A percentile compares a stretch with the other conserved stretches of the same genome.
Evolutionary conservation across 2,888 invertebrate species (phyloP).

Genomic region (Magallana nippona): DNA sequence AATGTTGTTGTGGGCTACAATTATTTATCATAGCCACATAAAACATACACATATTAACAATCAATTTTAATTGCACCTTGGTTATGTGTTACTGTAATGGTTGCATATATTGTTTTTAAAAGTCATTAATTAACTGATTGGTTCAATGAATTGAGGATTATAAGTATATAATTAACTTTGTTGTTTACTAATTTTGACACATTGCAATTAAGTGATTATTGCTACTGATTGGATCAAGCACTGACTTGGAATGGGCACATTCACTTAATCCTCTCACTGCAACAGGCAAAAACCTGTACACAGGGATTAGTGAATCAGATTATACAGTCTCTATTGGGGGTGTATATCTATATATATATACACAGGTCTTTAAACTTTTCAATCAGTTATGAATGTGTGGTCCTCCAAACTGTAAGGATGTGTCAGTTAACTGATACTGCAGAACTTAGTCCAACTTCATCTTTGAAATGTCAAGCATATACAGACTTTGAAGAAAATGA

Average conservation of each 20-base stretch:
- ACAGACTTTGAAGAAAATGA: slow-evolving; percentile 35
- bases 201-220: slow-evolving; percentile 36
- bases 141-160: slow-evolving; percentile 7
- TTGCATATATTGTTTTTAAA: too few relatives aligned
- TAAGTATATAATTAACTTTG: slow-evolving; percentile 40
- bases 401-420: background rate
- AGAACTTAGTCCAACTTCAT: background rate
- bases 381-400: slow-evolving; percentile 13
- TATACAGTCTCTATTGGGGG: background rate
- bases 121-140: too few relatives aligned
- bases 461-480: background rate
- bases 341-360: slow-evolving; percentile 2
- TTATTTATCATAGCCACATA: background rate
- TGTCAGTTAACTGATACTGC: slow-evolving; percentile 7
- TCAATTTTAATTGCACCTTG: too few relatives aligned
- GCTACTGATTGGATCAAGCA: background rate
- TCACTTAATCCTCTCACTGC: slow-evolving; percentile 3
- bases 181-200: slow-evolving; percentile 21
- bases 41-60: too few relatives aligned
- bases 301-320: background rate
- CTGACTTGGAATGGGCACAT: slow-evolving; percentile 18
- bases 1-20: background rate
- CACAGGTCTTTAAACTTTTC: background rate
- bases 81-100: too few relatives aligned
- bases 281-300: slow-evolving; percentile 15